A percentile compares a stretch with the other conserved stretches of the same genome.
phyloP scores from a whole-genome alignment of 1,140 invertebrate species.

The Sarcophaga peregrina region DNA sequence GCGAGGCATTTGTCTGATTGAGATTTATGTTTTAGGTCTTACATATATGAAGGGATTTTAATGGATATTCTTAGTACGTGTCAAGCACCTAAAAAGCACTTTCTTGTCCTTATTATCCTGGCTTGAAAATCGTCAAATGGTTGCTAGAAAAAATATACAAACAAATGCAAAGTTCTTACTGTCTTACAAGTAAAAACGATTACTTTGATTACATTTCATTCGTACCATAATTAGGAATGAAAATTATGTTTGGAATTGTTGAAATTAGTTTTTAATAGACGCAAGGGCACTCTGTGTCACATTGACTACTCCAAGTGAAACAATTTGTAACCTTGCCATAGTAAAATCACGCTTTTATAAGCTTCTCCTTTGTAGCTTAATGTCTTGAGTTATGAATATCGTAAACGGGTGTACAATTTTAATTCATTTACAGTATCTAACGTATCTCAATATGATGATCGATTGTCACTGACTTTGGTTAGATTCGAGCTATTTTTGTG shows the following conservation, averaged over 20 bases:
- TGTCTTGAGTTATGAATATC: neutral
- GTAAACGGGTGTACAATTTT: neutral
- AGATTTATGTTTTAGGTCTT: neutral
- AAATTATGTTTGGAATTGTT: too few relatives aligned
- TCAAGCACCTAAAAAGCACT: constrained; percentile 26
- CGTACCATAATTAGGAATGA: too few relatives aligned
- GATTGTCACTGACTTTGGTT: constrained; percentile 35
- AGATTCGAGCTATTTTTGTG: constrained; percentile 41
- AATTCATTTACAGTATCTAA: too few relatives aligned
- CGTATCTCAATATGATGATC: constrained; percentile 5
- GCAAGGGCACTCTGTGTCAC: constrained; percentile 48
- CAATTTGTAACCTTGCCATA: constrained; percentile 49
- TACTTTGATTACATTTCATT: constrained; percentile 34
- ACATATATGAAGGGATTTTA: too few relatives aligned
- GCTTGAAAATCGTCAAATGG: constrained; percentile 38
- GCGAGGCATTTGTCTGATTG: constrained; percentile 43
- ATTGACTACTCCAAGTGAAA: constrained; percentile 39
- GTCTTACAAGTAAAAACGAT: neutral
- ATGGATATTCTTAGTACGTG: too few relatives aligned
- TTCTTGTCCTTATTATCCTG: constrained; percentile 17
- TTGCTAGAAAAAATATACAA: constrained; percentile 1
- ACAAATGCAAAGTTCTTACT: constrained; percentile 33
- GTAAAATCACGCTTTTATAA: neutral
- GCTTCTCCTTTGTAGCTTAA: constrained; percentile 1
- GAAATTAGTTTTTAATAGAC: neutral